A percentile compares a stretch with the other conserved stretches of the same genome.
phyloP scores from a whole-genome alignment of 2,888 invertebrate species.

The Leucoma salicis region DNA sequence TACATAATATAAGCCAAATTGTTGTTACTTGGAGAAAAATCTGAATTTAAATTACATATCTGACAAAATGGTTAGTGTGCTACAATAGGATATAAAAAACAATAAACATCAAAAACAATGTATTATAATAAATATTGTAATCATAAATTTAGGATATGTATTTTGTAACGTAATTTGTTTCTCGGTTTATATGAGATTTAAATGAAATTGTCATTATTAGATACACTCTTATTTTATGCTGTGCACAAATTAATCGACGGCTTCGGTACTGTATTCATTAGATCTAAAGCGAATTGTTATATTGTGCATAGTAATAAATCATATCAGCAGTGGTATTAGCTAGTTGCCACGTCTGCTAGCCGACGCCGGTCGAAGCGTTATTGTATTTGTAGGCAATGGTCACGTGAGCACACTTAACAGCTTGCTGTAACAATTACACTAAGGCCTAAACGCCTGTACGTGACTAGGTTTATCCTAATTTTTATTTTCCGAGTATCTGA shows the following conservation, averaged over 20 bases:
- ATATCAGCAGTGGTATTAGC: constrained; percentile 60
- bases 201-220: constrained; percentile 58
- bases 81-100: constrained; percentile 76
- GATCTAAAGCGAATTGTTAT: constrained; percentile 67
- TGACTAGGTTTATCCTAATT: no score
- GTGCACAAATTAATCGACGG: constrained; percentile 74
- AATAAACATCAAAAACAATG: constrained; percentile 76
- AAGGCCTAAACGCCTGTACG: no score
- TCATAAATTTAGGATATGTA: constrained; percentile 79
- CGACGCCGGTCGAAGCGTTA: constrained; percentile 26
- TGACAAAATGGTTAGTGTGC: constrained; percentile 82
- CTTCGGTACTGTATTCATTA: constrained; percentile 63
- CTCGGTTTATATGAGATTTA: constrained; percentile 77
- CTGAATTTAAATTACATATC: constrained; percentile 82
- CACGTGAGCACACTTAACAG: no score
- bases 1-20: constrained; percentile 72
- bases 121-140: constrained; percentile 75
- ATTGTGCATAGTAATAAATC: constrained; percentile 68
- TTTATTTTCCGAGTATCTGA: no score
- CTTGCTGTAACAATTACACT: no score
- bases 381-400: no score
- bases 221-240: constrained; percentile 63
- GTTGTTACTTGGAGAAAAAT: constrained; percentile 79
- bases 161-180: constrained; percentile 79
- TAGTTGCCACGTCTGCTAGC: constrained; percentile 36